Base-by-base conservation (phyloP, 2,797 vertebrate genomes). In the Sebastes iracundus region DNA sequence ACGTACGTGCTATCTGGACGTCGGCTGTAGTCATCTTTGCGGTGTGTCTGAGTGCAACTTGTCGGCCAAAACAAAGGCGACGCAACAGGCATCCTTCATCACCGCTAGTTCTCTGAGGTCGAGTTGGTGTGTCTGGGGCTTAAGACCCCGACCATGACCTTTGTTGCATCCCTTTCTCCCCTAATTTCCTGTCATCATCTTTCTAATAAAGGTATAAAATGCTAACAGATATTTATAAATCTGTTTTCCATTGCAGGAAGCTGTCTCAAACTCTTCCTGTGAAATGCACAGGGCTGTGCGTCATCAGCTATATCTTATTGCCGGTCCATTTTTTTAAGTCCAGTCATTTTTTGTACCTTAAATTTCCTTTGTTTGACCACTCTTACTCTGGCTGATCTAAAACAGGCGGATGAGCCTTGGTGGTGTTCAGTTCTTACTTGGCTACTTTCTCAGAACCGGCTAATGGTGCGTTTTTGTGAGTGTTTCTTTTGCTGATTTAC, bases 11-110 rank as follows among this genome's bases (percentile, higher is more conserved):
- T 42, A 3, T 0, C 14, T 42, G 38, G 38, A 0, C 6, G 2
- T 16, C 38, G 14, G 38, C 38, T 16, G 38, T 42, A 6, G 38
- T 38, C 25, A 3, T 32, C 14, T 46, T 46, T 3, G 42, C 42
- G 0, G 0, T 46, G 42, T 46, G 42, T 3, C 0, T 0, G 42
- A 46, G 42, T 18, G 42, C 42, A 18, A 46, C 6, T 46, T 46
- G 42, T 46, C 2, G 3, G 14, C 42, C 42, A 46, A 46, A 46
- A 46, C 42, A 46, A 46, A 46, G 42, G 14, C 0, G 14, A 18
- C 6, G 0, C 14, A 46, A 46, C 14, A 46, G 42, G 38, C 14
- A 0, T 0, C 14, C 0, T 46, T 46, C 2, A 46, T 16, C 0
- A 0, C 38, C 0, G 14, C 38, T 1, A 46, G 38, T 46, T 46